Conservation (phyloP, 2,113 vertebrate species). For the Symphodus melops region DNA sequence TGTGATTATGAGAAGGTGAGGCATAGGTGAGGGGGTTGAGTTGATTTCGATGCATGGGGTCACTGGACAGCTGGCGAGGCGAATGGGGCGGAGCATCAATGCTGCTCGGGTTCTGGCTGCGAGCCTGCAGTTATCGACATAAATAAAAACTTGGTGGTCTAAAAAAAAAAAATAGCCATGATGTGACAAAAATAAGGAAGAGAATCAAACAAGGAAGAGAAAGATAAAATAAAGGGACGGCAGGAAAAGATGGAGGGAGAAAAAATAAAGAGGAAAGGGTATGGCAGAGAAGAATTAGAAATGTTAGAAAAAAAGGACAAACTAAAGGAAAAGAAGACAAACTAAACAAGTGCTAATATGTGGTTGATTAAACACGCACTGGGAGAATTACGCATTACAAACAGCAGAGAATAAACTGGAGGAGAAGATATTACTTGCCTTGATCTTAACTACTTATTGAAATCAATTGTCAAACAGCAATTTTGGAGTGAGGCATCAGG, state of each 20-base stretch:
- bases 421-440: conserved; percentile 25
- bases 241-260: conserved; percentile 67
- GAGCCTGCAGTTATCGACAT: conserved; percentile 98
- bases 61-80: conserved; percentile 80
- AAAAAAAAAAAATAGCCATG: conserved; percentile 88
- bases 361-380: conserved; percentile 71
- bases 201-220: conserved; percentile 59
- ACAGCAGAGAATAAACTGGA: conserved; percentile 30
- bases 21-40: conserved; percentile 74
- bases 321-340: conserved; percentile 80
- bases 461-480: conserved; percentile 47
- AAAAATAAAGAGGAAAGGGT: conserved; percentile 76
- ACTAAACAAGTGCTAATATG: conserved; percentile 72
- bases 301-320: conserved; percentile 86
- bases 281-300: conserved; percentile 86
- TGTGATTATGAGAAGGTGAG: conserved; percentile 72
- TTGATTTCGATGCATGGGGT: conserved; percentile 79
- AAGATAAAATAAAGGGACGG: conserved; percentile 59
- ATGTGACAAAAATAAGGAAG: conserved; percentile 83
- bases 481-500: conserved; percentile 49
- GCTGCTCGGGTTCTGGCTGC: conserved; percentile 85
- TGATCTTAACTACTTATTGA: conserved; percentile 23
- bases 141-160: conserved; percentile 99
- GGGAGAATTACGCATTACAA: conserved; percentile 39
- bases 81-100: conserved; percentile 83